Evolutionary conservation across 2,888 invertebrate species (phyloP).

Genomic region (Plagiodera versicolora): DNA sequence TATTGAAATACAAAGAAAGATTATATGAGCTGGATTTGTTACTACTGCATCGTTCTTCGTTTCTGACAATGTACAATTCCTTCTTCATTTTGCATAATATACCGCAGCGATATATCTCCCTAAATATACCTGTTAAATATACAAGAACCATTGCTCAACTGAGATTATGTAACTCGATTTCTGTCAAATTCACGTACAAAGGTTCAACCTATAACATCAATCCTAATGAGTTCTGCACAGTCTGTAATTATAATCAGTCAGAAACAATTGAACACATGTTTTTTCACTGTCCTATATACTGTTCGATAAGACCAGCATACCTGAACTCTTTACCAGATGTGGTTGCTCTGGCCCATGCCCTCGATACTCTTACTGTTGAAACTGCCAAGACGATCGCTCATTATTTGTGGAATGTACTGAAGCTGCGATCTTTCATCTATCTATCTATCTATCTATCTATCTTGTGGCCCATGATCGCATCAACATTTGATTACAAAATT

Average conservation of each 20-base stretch:
- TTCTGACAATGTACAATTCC: neutral
- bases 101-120: neutral
- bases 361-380: too few species aligned
- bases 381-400: too few species aligned
- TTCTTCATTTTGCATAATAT: neutral
- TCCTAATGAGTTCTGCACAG: neutral
- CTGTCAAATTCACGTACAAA: neutral
- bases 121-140: neutral
- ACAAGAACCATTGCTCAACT: neutral
- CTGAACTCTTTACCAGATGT: neutral
- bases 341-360: too few species aligned
- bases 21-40: neutral
- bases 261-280: neutral
- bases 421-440: too few species aligned
- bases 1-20: neutral
- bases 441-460: too few species aligned
- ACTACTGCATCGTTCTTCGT: neutral
- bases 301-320: neutral
- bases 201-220: neutral
- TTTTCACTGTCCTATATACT: neutral
- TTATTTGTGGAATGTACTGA: too few species aligned
- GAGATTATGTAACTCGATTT: neutral
- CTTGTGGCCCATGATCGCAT: too few species aligned
- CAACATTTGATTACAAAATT: too few species aligned
- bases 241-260: neutral